Percentiles rank a stretch among this genome's conserved stretches.
Conservation (phyloP, 2,113 vertebrate species). For the Gasterosteus aculeatus region DNA sequence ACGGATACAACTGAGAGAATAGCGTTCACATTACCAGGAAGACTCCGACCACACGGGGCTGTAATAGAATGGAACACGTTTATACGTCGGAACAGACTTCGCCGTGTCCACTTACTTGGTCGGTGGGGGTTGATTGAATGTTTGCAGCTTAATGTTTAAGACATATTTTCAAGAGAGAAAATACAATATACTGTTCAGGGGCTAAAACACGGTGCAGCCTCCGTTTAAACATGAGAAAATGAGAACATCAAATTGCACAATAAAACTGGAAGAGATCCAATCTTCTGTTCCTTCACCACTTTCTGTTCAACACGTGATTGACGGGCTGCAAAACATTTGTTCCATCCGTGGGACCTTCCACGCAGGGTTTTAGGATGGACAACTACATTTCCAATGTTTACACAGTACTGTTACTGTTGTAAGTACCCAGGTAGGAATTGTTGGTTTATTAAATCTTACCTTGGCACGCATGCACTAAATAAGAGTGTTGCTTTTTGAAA, state of each 20-base stretch:
- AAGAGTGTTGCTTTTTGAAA: constrained; percentile 1
- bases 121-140: background rate
- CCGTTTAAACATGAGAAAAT: background rate
- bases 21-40: background rate
- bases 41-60: background rate
- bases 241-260: background rate
- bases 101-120: background rate
- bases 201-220: background rate
- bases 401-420: background rate
- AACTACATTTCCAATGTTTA: no score
- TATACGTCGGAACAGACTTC: background rate
- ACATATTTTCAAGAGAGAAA: background rate
- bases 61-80: background rate
- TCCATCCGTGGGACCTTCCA: no score
- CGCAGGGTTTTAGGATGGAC: no score
- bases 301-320: no score
- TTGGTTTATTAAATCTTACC: background rate
- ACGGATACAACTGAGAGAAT: background rate
- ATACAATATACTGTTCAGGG: background rate
- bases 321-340: no score
- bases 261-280: background rate
- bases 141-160: background rate
- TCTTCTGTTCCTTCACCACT: background rate
- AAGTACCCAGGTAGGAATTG: no score
- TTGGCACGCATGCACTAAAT: constrained; percentile 3